phyloP scores from a whole-genome alignment of 2,797 vertebrate genomes.

The Microctenopoma lineatum region DNA sequence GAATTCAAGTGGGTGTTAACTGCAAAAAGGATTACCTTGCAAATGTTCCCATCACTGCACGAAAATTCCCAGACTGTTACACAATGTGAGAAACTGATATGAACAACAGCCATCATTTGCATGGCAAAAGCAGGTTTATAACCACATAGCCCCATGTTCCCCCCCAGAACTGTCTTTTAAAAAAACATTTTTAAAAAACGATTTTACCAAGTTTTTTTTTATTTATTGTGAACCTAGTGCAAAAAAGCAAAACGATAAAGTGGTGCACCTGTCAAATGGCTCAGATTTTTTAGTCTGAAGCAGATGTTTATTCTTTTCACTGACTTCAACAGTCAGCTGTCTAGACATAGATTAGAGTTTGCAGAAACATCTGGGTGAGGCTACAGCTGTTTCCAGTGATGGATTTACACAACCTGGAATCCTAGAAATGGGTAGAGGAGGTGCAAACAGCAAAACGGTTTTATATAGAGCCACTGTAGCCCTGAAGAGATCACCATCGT shows the following conservation, averaged over 20 bases:
- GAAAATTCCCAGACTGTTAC: slow-evolving; percentile 12
- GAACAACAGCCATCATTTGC: slow-evolving; percentile 35
- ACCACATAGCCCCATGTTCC: slow-evolving; percentile 44
- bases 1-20: slow-evolving; percentile 4
- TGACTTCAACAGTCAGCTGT: slow-evolving; percentile 10
- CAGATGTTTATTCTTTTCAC: slow-evolving; percentile 22
- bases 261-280: neutral
- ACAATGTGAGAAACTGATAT: slow-evolving; percentile 23
- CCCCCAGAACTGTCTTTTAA: slow-evolving; percentile 61
- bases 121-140: slow-evolving; percentile 32
- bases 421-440: neutral
- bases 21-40: slow-evolving; percentile 1
- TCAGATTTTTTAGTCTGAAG: slow-evolving; percentile 10
- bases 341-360: neutral
- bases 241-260: neutral
- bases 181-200: slow-evolving; percentile 74
- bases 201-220: slow-evolving; percentile 29
- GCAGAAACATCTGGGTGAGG: neutral
- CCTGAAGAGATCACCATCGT: too few species aligned
- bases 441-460: neutral
- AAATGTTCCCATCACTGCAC: neutral
- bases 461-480: neutral
- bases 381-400: neutral
- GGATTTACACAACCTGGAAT: neutral
- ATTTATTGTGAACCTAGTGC: slow-evolving; percentile 12